Evolutionary conservation across 1,140 invertebrate genomes (phyloP).

Genomic region (Rhagoletis pomonella): DNA sequence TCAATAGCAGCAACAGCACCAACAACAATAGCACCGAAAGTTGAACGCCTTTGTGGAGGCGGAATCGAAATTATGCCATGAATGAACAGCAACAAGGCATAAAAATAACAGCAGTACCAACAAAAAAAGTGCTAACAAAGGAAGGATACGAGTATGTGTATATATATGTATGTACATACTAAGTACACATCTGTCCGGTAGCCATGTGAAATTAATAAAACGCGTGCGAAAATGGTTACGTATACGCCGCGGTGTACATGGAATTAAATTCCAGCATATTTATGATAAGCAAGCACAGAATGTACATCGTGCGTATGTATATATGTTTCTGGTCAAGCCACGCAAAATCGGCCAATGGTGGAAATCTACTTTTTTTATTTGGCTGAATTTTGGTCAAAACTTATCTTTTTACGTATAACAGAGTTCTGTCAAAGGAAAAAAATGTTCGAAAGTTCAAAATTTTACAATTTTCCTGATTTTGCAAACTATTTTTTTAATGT

Average conservation of each 20-base stretch:
- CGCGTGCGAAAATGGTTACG: background rate
- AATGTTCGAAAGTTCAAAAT: too few relatives aligned
- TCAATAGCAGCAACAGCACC: background rate
- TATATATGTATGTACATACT: background rate
- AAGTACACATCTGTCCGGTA: background rate
- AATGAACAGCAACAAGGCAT: background rate
- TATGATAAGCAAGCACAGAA: conserved; percentile 10
- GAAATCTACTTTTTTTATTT: too few relatives aligned
- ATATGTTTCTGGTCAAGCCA: background rate
- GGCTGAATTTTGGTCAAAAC: too few relatives aligned
- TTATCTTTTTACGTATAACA: too few relatives aligned
- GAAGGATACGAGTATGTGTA: background rate
- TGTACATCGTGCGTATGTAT: background rate
- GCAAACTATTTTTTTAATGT: too few relatives aligned
- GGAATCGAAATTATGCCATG: background rate
- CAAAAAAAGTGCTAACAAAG: background rate
- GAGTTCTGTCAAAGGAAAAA: too few relatives aligned
- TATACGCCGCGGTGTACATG: background rate
- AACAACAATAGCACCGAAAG: background rate
- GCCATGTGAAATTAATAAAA: conserved; percentile 2
- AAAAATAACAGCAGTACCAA: background rate
- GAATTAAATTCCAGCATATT: conserved; percentile 36
- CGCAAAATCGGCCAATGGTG: too few relatives aligned
- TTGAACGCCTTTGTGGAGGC: background rate
- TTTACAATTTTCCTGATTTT: too few relatives aligned